A percentile compares a stretch with the other conserved stretches of the same genome.
These are phyloP conservation scores for Stratiomys singularior DNA, from an alignment of 2,888 invertebrate genomes.

Conservation along the genomic window DNA sequence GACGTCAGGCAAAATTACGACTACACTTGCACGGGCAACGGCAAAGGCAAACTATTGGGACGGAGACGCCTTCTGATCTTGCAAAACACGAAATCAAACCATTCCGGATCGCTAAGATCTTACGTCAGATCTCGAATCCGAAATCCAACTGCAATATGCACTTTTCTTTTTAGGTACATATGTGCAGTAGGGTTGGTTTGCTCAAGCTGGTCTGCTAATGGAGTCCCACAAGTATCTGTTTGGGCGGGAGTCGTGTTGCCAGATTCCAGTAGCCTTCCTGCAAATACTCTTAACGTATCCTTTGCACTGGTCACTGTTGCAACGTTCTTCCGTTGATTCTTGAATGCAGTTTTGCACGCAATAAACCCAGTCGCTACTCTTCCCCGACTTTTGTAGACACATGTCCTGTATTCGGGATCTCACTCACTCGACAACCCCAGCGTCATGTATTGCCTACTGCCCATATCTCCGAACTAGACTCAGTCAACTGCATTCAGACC, in stretches of 20 bases:
- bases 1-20: conserved; percentile 16
- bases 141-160: conserved; percentile 15
- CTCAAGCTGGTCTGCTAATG: background rate
- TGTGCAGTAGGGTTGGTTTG: no score
- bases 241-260: background rate
- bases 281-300: background rate
- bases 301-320: background rate
- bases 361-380: no score
- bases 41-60: background rate
- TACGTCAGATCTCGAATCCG: conserved; percentile 24
- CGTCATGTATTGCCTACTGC: no score
- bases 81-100: conserved; percentile 29
- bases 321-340: no score
- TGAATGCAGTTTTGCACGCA: no score
- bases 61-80: conserved; percentile 29
- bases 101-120: conserved; percentile 36
- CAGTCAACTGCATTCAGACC: background rate
- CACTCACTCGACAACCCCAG: no score
- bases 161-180: background rate
- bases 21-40: background rate
- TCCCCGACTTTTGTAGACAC: no score
- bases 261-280: background rate
- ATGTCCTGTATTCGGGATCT: no score
- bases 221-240: background rate
- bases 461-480: no score